These are phyloP conservation scores for Mixornis gularis DNA, from an alignment of 2,113 vertebrate genomes.

Conservation along the genomic window DNA sequence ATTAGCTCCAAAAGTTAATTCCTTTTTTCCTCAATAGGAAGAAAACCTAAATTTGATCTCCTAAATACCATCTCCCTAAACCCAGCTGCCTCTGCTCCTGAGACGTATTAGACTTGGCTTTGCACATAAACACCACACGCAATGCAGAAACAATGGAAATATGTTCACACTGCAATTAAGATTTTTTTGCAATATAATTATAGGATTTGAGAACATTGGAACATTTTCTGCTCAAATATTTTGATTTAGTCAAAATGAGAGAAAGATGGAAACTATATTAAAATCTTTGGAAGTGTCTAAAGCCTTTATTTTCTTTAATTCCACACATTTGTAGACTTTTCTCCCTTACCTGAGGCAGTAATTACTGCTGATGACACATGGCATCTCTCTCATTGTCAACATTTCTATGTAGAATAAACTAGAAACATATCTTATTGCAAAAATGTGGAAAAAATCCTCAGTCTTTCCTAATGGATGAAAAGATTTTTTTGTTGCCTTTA, in stretches of 20 bases:
- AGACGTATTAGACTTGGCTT: not conserved
- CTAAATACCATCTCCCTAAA: not conserved
- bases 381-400: not conserved
- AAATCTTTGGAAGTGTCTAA: not conserved
- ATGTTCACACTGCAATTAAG: rapidly evolving
- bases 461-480: not conserved
- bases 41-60: not conserved
- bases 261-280: not conserved
- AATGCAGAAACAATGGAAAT: not conserved
- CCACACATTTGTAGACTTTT: not conserved
- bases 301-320: not conserved
- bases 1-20: not conserved
- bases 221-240: not conserved
- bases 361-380: not conserved
- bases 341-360: not conserved
- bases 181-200: not conserved
- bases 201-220: not conserved
- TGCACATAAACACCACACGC: not conserved
- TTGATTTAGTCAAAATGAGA: not conserved
- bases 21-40: not conserved
- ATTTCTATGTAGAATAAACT: not conserved
- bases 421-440: not conserved
- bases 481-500: not conserved
- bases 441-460: not conserved
- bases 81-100: not conserved